Base-by-base conservation (phyloP, 1,140 invertebrate genomes). In the Scaptomyza pallida region DNA sequence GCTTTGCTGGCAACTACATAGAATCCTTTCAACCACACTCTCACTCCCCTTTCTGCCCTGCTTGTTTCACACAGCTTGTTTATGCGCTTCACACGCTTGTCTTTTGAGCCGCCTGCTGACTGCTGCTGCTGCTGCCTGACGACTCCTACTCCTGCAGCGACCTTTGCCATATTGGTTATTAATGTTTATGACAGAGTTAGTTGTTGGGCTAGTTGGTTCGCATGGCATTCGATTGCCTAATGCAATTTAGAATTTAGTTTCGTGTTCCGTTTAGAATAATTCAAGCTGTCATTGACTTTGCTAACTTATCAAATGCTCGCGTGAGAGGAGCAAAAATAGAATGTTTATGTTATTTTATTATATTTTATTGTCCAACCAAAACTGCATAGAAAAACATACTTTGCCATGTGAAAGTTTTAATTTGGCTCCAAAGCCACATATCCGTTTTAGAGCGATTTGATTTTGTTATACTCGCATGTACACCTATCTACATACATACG, bases 21-120 rank as follows among this genome's bases (percentile, higher is more conserved):
- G 68, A 59, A 69, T 68, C 57, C 54, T 54, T 33, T 55, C 12
- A 23, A 33, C 15, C 5, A 15, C 40, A 61, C 43, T n/a, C 43
- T n/a, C 23, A 26, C 3, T 26, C 23, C 23, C 5, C 6, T 30
- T 9, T 10, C 62, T 6, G 4, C n/a, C 13, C 4, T 9, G 8
- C 41, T 5, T 40, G 17, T 16, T 68, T 61, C 23, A n/a, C n/a
- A 54, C 78, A 71, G 73, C 55, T 81, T 86, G 81, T 88, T 88
- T 88, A 88, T 86, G 61, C 78, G 81, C 75, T 81, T 86, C 77
- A 88, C 81, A 88, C 82, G 75, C 75, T 72, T 88, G 82, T 88
- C 82, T 70, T 78, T 63, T 41, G 37, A 43, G 45, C 62, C 43
- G 37, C 23, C 47, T 43, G 23, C 26, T 10, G 21, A 12, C 33